A percentile compares a stretch with the other conserved stretches of the same genome.
These are phyloP conservation scores for Halcyon badia DNA, from an alignment of 2,797 vertebrate species.

Conservation along the genomic window DNA sequence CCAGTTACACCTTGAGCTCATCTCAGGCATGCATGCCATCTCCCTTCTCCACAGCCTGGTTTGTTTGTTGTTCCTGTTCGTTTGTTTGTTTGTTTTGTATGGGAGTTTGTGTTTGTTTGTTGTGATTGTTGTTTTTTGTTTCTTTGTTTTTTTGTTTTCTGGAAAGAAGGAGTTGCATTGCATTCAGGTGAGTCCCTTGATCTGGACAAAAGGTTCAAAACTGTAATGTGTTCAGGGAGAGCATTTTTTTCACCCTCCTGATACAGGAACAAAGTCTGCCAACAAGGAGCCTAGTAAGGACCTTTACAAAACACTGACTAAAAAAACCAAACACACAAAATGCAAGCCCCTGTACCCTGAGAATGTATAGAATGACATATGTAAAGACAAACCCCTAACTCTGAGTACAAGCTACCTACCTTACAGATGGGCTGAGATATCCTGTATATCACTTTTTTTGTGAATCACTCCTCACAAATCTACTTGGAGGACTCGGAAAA, in stretches of 20 bases:
- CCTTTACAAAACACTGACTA: background rate
- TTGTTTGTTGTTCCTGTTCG: background rate
- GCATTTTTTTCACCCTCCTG: background rate
- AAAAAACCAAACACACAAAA: background rate
- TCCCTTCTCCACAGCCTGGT: background rate
- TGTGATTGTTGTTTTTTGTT: too few species aligned
- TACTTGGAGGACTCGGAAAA: background rate
- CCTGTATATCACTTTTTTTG: fast-evolving
- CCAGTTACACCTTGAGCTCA: background rate
- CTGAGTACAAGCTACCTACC: background rate
- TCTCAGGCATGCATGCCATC: background rate
- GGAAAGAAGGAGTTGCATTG: background rate
- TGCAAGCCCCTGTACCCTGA: background rate
- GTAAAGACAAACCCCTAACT: background rate
- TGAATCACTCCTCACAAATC: background rate
- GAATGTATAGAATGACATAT: background rate
- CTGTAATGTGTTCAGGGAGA: background rate
- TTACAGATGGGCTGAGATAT: background rate
- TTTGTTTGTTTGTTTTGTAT: too few species aligned
- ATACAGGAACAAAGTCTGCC: background rate
- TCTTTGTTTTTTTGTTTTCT: background rate
- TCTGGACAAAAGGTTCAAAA: background rate
- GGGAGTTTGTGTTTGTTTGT: too few species aligned
- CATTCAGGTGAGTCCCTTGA: background rate
- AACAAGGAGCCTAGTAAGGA: background rate